phyloP scores from a whole-genome alignment of 1,140 invertebrate species.

The Brachystomella parvula region DNA sequence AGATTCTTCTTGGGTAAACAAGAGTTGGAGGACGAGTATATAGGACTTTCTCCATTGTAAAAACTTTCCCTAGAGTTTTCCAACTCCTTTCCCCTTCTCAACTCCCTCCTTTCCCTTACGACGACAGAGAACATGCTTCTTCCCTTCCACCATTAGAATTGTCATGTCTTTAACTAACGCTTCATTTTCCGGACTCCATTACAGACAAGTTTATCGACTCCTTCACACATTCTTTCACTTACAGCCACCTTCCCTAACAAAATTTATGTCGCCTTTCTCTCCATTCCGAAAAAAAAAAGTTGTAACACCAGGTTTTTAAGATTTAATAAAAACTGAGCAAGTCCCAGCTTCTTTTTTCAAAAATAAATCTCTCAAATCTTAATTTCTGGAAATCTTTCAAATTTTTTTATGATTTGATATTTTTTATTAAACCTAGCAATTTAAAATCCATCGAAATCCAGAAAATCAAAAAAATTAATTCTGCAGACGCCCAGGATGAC shows the following conservation, averaged over 20 bases:
- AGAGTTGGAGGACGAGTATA: background rate
- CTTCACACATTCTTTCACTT: no score
- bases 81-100: background rate
- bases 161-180: background rate
- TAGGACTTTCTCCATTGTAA: background rate
- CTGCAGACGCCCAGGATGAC: background rate
- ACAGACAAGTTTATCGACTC: background rate
- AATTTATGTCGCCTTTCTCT: no score
- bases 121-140: background rate
- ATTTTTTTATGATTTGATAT: no score
- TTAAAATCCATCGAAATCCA: background rate
- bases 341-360: no score
- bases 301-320: no score
- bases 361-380: no score
- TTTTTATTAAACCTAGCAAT: background rate
- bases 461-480: background rate
- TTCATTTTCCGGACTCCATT: background rate
- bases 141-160: background rate
- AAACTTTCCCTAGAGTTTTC: background rate
- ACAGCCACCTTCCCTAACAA: no score
- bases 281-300: no score
- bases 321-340: no score
- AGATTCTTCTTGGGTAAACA: background rate
- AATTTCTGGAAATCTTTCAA: no score
- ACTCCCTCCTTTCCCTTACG: background rate